Conservation (phyloP, 2,888 invertebrate species). For the Geophilus truncorum region DNA sequence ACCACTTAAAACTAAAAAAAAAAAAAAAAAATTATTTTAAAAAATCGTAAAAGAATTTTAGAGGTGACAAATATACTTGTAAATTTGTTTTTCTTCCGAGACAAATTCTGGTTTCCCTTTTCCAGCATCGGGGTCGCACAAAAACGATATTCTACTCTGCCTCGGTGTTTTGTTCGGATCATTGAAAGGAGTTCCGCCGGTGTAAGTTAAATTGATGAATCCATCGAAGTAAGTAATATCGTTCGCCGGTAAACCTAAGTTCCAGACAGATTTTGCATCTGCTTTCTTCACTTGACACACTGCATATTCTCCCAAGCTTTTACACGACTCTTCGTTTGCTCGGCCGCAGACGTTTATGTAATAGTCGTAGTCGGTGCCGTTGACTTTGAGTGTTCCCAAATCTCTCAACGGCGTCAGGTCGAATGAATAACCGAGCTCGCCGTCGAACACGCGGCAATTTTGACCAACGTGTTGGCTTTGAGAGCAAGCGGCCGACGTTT, state of each 20-base stretch:
- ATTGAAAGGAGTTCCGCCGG: constrained; percentile 44
- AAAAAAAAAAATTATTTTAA: background rate
- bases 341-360: constrained; percentile 45
- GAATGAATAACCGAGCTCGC: constrained; percentile 42
- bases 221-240: constrained; percentile 46
- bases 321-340: constrained; percentile 41
- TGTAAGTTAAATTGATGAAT: constrained; percentile 46
- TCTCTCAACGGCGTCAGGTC: constrained; percentile 43
- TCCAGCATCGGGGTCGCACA: constrained; percentile 45
- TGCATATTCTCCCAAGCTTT: constrained; percentile 39
- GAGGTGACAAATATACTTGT: too few species aligned
- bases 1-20: constrained; percentile 35
- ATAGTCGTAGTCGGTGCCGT: constrained; percentile 41
- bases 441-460: constrained; percentile 39
- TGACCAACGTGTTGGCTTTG: constrained; percentile 35
- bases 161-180: constrained; percentile 41
- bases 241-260: constrained; percentile 41
- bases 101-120: constrained; percentile 44
- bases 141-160: constrained; percentile 45
- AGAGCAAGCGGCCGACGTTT: constrained; percentile 33
- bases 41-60: background rate
- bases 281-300: constrained; percentile 44
- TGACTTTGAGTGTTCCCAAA: constrained; percentile 39
- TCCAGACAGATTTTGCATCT: constrained; percentile 34
- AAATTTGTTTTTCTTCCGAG: constrained; percentile 42